Evolutionary conservation across 2,888 invertebrate species (phyloP), one percentile per base, ranked within the genome.

Genomic region (Stenodera caucasica): DNA sequence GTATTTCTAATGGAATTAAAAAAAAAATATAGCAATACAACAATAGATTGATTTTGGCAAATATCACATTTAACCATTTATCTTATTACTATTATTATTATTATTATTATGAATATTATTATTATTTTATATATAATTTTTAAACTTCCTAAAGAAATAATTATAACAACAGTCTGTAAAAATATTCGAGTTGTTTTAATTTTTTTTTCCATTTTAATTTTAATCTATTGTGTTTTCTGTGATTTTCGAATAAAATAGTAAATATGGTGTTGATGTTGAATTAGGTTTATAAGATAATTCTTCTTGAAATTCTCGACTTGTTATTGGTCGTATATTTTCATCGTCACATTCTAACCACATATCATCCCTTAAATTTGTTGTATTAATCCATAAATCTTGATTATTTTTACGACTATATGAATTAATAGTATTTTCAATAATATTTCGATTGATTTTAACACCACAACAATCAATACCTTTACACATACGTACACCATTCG

Each of bases 301-400:
- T 67, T 92, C 91, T 70, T 89, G 87, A 69, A 94, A 89, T 76
- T 94, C 92, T 35, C 88, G 86, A 74, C 87, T 85, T 30, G 90
- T 87, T 77, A 94, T 88, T 8, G 90, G 87, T 69, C 89, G 87
- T 56, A 94, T 90, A 63, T 90, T 89, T 67, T 94, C 94, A 77
- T 94, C 94, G 78, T 94, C 94, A 77, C 94, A 94, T 75, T 93
- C 92, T 51, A 94, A 85, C 94, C 94, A 94, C 65, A 86, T 82
- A 8, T 84, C 75, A 32, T 73, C 72, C n/a, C 68, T 70, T 59
- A 55, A 72, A 54, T 75, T 78, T 0, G 80, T 63, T 4, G 81
- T 75, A 50, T 40, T 40, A 6, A 82, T 75, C 60, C 74, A 73
- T 29, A 74, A 74, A 15, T 76, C 76, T 67, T 69, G 71, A n/a